phyloP scores from a whole-genome alignment of 2,888 invertebrate genomes.

The Apoda limacodes region DNA sequence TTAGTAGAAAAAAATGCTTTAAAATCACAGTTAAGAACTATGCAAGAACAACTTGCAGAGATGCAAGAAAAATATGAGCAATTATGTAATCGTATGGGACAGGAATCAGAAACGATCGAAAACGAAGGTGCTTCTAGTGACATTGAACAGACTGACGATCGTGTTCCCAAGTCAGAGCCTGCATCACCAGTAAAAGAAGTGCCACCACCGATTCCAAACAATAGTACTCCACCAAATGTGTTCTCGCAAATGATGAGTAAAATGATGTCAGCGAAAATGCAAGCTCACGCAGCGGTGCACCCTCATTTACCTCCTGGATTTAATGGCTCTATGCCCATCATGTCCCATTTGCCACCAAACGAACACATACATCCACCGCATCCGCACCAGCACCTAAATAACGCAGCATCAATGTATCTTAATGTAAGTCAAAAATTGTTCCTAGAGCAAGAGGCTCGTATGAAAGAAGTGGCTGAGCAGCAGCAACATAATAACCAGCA shows the following conservation, averaged over 20 bases:
- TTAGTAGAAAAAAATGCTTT: conserved; percentile 88
- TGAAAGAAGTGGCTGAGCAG: conserved; percentile 75
- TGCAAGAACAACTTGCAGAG: conserved; percentile 90
- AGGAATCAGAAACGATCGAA: conserved; percentile 80
- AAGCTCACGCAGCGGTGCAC: conserved; percentile 64
- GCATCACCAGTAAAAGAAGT: conserved; percentile 67
- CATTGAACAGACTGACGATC: conserved; percentile 70
- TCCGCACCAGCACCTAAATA: conserved; percentile 72
- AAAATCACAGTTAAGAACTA: conserved; percentile 85
- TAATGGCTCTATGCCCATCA: conserved; percentile 67
- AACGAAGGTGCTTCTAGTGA: conserved; percentile 81
- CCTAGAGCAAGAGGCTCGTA: conserved; percentile 82
- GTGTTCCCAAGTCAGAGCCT: conserved; percentile 69
- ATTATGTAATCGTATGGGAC: conserved; percentile 87
- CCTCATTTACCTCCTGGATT: conserved; percentile 71
- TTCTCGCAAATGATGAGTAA: conserved; percentile 75
- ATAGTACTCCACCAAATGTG: conserved; percentile 61
- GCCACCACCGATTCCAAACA: conserved; percentile 55
- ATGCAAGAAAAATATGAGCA: conserved; percentile 94
- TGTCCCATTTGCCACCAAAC: conserved; percentile 65
- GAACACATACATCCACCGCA: conserved; percentile 67
- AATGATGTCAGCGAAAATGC: conserved; percentile 74
- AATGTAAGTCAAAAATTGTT: conserved; percentile 83
- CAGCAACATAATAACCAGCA: conserved; percentile 66
- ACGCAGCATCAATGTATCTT: conserved; percentile 79